These are phyloP conservation scores for Drosophila saltans DNA, from an alignment of 1,140 invertebrate genomes.

Conservation along the genomic window DNA sequence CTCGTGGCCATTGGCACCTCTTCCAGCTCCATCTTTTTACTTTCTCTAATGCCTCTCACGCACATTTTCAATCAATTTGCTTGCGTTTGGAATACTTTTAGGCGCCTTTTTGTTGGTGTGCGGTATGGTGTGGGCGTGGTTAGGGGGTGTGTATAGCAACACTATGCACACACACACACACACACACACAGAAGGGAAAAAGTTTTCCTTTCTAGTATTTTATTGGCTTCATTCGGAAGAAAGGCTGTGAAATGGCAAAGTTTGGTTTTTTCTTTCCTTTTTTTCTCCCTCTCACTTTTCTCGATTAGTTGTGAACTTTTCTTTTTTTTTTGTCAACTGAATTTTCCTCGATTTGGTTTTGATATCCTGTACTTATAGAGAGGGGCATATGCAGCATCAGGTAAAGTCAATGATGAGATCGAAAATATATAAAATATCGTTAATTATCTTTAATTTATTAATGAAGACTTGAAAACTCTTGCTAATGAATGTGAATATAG, in stretches of 20 bases:
- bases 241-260: constrained; percentile 59
- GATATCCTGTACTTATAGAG: neutral
- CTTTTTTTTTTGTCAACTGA: constrained; percentile 66
- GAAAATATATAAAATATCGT: too few species aligned
- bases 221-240: constrained; percentile 60
- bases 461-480: too few species aligned
- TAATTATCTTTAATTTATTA: too few species aligned
- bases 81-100: constrained; percentile 58
- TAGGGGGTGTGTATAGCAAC: constrained; percentile 32
- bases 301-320: constrained; percentile 71
- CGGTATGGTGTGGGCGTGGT: neutral
- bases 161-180: constrained; percentile 31
- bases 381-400: neutral
- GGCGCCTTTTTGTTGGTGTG: constrained; percentile 49
- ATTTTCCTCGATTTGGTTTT: constrained; percentile 3
- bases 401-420: too few species aligned
- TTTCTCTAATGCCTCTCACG: constrained; percentile 21
- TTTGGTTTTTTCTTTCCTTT: constrained; percentile 21
- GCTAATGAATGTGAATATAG: too few species aligned
- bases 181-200: constrained; percentile 58
- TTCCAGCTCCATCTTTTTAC: neutral
- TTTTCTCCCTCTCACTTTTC: constrained; percentile 13
- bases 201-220: constrained; percentile 38
- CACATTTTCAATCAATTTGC: constrained; percentile 79
- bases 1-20: neutral